Evolutionary conservation across 2,888 invertebrate genomes (phyloP), one percentile per base, ranked within the genome.

Genomic region (Agrotis puta): DNA sequence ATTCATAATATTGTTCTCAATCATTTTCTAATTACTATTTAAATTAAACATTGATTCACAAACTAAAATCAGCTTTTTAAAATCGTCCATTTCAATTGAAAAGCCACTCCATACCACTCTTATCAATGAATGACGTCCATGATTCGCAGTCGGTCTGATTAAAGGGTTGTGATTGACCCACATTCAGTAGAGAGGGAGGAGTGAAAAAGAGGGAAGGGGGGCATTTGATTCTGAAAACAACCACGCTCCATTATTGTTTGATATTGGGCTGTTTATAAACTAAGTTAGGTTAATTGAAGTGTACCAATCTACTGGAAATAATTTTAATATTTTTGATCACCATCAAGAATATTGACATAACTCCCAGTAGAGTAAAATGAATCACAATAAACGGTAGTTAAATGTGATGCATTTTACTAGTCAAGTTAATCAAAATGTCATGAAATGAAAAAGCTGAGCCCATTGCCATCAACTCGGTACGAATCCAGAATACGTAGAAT

Each of bases 101-200:
- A 65, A 53, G 13, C 53, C 64, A 47, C 33, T 67, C 56, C 54
- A 53, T 39, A 39, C 13, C 64, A 27, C 47, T 7, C 47, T 43
- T 57, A 76, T 57, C 50, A 59, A 18, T 48, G 53, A 69, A 58
- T 58, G 39, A 50, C 48, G 53, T 62, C 48, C 50, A 56, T 65
- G 57, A 74, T 79, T 81, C 54, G 51, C 61, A 59, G 47, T 69
- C 39, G 33, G 53, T 53, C 45, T 74, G 74, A 83, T 81, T 81
- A 77, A 77, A 83, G 71, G 67, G 63, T 65, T 72, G 62, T 13
- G 75, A 81, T 84, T 85, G 79, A 82, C 84, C 81, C 78, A 77
- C 24, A 81, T 83, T 68, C 56, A 62, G 51, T 33, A 27, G 9
- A 64, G 13, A 13, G 47, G 16, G n/a, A 16, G 18, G n/a, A 9